A percentile compares a stretch with the other conserved stretches of the same genome.
phyloP scores from a whole-genome alignment of 2,113 vertebrate genomes.

The Chrysochloris asiatica region DNA sequence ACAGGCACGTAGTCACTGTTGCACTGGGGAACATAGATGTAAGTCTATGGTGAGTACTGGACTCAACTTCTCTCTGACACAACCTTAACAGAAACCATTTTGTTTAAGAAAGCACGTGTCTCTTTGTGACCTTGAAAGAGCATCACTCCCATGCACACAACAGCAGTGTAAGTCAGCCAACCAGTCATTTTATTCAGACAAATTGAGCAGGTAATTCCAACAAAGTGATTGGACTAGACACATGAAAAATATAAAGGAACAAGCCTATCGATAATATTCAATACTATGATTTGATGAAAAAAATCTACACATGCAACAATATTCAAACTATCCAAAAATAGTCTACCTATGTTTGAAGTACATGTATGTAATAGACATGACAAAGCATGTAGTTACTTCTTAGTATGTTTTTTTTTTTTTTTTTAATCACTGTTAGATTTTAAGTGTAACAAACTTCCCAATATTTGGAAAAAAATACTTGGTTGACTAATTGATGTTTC shows the following conservation, averaged over 20 bases:
- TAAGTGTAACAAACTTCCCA: not conserved
- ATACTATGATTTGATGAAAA: not conserved
- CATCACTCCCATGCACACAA: not conserved
- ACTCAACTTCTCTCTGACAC: accelerated
- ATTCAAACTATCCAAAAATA: constrained; percentile 11
- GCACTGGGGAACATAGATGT: constrained; percentile 86
- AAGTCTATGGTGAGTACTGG: constrained; percentile 37
- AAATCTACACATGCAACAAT: not conserved
- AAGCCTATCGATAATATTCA: not conserved
- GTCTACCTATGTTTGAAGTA: not conserved
- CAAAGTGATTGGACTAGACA: not conserved
- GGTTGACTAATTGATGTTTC: constrained; percentile 3
- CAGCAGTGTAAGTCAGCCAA: not conserved
- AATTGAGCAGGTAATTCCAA: not conserved
- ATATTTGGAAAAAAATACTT: constrained; percentile 26
- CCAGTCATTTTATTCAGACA: constrained; percentile 8
- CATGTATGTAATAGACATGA: not conserved
- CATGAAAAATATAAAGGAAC: not conserved
- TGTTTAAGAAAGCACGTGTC: not conserved
- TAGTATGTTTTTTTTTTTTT: not conserved
- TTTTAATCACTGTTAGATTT: no score
- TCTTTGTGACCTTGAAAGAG: not conserved
- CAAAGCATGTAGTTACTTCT: not conserved
- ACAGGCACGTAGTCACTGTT: constrained; percentile 98
- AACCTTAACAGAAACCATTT: not conserved